These are phyloP conservation scores for Drosophila leontia DNA, from an alignment of 1,140 invertebrate genomes.

Conservation along the genomic window DNA sequence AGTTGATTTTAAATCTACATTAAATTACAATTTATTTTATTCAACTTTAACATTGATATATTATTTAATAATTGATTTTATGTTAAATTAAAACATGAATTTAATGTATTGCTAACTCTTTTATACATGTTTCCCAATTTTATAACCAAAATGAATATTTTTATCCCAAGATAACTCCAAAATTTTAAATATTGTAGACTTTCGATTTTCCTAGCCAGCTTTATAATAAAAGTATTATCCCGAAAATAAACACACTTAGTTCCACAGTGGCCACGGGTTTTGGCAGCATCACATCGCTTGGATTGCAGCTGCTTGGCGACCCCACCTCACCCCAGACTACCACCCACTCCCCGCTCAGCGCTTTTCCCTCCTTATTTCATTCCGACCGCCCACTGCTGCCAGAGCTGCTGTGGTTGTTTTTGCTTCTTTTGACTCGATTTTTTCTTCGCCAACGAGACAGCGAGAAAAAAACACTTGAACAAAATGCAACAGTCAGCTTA, in stretches of 20 bases:
- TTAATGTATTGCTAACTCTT: too few species aligned
- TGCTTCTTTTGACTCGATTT: slow-evolving; percentile 38
- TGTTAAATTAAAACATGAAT: too few species aligned
- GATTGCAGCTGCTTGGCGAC: slow-evolving; percentile 61
- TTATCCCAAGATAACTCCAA: too few species aligned
- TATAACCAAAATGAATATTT: too few species aligned
- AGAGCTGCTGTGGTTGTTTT: slow-evolving; percentile 56
- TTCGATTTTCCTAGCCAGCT: background rate
- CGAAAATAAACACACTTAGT: background rate
- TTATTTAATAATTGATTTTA: too few species aligned
- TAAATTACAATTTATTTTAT: too few species aligned
- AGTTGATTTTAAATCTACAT: too few species aligned
- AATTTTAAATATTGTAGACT: background rate
- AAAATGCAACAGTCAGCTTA: slow-evolving; percentile 62
- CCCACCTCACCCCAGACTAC: slow-evolving; percentile 53
- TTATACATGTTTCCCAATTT: too few species aligned
- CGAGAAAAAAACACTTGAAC: slow-evolving; percentile 57
- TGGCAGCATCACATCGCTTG: slow-evolving; percentile 47
- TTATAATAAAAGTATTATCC: background rate
- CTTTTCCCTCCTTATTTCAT: slow-evolving; percentile 7
- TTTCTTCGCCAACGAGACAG: slow-evolving; percentile 59
- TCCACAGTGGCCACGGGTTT: slow-evolving; percentile 49
- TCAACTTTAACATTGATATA: too few species aligned
- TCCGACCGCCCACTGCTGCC: slow-evolving; percentile 60
- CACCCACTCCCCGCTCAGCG: slow-evolving; percentile 7